phyloP scores from a whole-genome alignment of 2,113 vertebrate species.

The Noctilio leporinus region DNA sequence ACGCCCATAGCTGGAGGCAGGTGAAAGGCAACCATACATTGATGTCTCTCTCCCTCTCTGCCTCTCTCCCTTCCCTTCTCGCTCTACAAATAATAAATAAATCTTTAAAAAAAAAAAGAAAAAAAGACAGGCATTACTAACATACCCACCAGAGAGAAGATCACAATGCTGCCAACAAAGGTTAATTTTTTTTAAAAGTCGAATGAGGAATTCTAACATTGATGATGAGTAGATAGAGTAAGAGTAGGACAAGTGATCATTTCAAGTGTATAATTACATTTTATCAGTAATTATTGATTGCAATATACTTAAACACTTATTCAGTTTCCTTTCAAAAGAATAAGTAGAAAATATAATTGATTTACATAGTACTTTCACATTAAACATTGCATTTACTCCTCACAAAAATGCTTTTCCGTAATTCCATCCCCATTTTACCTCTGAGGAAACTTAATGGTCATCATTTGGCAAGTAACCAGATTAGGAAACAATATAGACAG shows the following conservation, averaged over 20 bases:
- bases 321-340: not conserved
- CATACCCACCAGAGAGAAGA: not conserved
- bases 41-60: too few relatives aligned
- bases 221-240: not conserved
- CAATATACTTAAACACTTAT: not conserved
- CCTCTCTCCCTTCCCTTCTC: too few relatives aligned
- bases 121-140: not conserved
- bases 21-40: too few relatives aligned
- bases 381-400: not conserved
- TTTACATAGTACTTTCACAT: not conserved
- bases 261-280: conserved; percentile 15
- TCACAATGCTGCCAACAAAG: not conserved
- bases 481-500: not conserved
- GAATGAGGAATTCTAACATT: not conserved
- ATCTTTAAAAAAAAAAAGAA: too few relatives aligned
- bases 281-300: conserved; percentile 9
- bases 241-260: conserved; percentile 11
- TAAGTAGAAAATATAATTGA: not conserved
- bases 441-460: not conserved
- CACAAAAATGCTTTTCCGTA: not conserved
- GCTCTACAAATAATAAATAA: too few relatives aligned
- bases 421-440: not conserved
- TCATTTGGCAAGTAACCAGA: not conserved
- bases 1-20: too few relatives aligned
- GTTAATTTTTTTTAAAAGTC: too few relatives aligned